A percentile compares a stretch with the other conserved stretches of the same genome.
Conservation (phyloP, 2,113 vertebrate genomes). For the Dissostichus mawsoni region DNA sequence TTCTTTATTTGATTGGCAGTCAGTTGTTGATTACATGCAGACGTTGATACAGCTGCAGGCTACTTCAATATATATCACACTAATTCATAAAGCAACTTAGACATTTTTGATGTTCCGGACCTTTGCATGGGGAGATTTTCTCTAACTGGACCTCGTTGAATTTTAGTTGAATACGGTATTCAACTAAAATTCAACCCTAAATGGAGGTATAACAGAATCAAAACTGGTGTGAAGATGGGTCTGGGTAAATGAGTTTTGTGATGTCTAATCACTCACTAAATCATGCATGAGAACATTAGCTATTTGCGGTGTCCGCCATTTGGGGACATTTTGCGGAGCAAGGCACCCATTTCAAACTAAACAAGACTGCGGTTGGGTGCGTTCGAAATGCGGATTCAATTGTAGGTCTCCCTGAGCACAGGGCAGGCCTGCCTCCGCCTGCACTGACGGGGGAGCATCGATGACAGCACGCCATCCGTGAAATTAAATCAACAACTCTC, state of each 20-base stretch:
- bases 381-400: slow-evolving; percentile 65
- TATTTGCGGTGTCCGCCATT: slow-evolving; percentile 68
- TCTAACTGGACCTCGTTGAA: too few relatives aligned
- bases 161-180: too few relatives aligned
- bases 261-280: slow-evolving; percentile 78
- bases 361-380: slow-evolving; percentile 62
- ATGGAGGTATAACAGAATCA: slow-evolving; percentile 59
- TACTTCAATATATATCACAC: too few relatives aligned
- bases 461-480: slow-evolving; percentile 78
- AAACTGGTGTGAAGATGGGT: slow-evolving; percentile 59
- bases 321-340: slow-evolving; percentile 60
- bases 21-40: too few relatives aligned
- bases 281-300: slow-evolving; percentile 77
- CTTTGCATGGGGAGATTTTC: too few relatives aligned
- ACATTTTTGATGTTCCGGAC: too few relatives aligned
- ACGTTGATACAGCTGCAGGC: too few relatives aligned
- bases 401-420: slow-evolving; percentile 53
- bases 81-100: too few relatives aligned
- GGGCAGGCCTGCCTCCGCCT: slow-evolving; percentile 49
- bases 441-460: slow-evolving; percentile 58
- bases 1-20: too few relatives aligned
- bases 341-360: slow-evolving; percentile 63
- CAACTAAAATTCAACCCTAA: neutral
- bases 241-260: slow-evolving; percentile 57
- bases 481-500: slow-evolving; percentile 84